Evolutionary conservation across 2,113 vertebrate species (phyloP).

Genomic region (Pachypanchax playfairii): DNA sequence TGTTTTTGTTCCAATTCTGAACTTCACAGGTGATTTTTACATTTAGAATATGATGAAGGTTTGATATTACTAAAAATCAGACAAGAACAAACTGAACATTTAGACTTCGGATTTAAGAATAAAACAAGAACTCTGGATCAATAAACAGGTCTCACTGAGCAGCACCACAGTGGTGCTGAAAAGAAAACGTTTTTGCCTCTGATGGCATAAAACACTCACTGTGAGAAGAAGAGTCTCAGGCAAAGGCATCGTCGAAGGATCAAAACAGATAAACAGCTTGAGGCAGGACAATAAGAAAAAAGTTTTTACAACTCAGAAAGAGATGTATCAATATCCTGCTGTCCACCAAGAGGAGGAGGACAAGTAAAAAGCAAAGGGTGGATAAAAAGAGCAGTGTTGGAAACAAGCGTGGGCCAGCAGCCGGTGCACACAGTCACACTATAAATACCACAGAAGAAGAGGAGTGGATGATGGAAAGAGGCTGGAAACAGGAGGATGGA

Average conservation of each 20-base stretch:
- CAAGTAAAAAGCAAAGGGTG: constrained; percentile 44
- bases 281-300: constrained; percentile 12
- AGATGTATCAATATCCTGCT: constrained; percentile 32
- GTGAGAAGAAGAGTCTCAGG: constrained; percentile 12
- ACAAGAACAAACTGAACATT: not conserved
- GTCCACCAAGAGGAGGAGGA: constrained; percentile 31
- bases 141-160: constrained; percentile 1
- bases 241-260: constrained; percentile 13
- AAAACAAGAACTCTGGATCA: constrained; percentile 19
- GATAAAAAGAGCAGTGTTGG: constrained; percentile 53
- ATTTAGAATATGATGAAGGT: no score
- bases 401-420: constrained; percentile 59
- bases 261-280: constrained; percentile 26
- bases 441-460: constrained; percentile 67
- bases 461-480: constrained; percentile 53
- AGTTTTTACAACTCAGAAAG: constrained; percentile 21
- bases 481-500: constrained; percentile 53
- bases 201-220: constrained; percentile 18
- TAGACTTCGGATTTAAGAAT: constrained; percentile 13
- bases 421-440: constrained; percentile 58
- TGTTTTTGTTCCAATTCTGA: no score
- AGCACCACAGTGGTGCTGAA: not conserved
- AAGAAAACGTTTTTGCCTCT: constrained; percentile 3
- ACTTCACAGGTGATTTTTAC: no score
- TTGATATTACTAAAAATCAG: no score